A percentile compares a stretch with the other conserved stretches of the same genome.
Conservation (phyloP, 2,113 vertebrate genomes). For the Festucalex cinctus region DNA sequence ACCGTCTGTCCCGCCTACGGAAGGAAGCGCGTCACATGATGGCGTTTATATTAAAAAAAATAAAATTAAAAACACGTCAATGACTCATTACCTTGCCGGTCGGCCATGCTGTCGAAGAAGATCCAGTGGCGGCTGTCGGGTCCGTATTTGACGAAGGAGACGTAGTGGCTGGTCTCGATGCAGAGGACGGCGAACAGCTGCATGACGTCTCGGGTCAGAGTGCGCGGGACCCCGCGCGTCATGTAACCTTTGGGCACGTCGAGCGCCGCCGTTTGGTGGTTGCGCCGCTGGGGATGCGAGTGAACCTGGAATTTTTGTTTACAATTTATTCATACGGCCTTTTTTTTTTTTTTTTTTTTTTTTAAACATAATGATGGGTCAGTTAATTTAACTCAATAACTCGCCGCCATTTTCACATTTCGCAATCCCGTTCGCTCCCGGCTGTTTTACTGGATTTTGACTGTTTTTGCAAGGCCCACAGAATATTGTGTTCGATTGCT, state of each 20-base stretch:
- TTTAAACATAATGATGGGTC: no score
- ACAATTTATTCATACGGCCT: background rate
- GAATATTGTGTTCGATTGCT: no score
- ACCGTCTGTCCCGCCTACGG: constrained; percentile 77
- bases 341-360: no score
- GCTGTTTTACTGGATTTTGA: no score
- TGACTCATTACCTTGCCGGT: constrained; percentile 79
- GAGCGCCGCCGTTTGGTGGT: constrained; percentile 55
- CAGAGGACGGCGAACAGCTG: constrained; percentile 87
- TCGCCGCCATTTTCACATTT: no score
- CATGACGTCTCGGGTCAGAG: constrained; percentile 74
- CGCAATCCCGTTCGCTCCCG: no score
- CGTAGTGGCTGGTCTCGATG: constrained; percentile 91
- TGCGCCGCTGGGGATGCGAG: constrained; percentile 63
- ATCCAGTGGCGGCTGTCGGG: constrained; percentile 77
- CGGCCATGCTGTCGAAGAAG: constrained; percentile 93
- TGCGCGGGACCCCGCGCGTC: background rate
- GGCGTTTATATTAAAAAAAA: no score
- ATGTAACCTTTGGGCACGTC: constrained; percentile 65
- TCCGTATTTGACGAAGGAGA: constrained; percentile 85
- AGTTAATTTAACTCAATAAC: no score
- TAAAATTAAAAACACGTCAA: no score
- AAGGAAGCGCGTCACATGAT: no score
- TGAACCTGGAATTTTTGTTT: constrained; percentile 74
- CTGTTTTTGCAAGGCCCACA: no score